Conservation (phyloP, 2,797 vertebrate species). For the Sardinella longiceps region DNA sequence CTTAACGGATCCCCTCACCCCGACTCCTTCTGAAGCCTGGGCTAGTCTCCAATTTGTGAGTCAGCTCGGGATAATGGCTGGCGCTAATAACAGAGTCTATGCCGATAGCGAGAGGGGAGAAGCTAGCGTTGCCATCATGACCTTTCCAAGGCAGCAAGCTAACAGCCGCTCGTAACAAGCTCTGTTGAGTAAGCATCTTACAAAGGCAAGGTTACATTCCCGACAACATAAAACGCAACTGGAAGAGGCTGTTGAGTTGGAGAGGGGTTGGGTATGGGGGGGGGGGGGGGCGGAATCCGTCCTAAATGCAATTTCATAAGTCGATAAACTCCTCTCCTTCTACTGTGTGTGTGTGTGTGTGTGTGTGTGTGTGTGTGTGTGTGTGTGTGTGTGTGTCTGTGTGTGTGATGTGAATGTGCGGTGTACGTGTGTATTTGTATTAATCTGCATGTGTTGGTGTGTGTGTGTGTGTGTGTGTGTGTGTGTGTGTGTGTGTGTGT, state of each 20-base stretch:
- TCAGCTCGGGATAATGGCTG: conserved; percentile 73
- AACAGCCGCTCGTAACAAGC: conserved; percentile 72
- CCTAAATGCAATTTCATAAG: conserved; percentile 74
- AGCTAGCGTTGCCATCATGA: conserved; percentile 66
- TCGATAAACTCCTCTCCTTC: conserved; percentile 67
- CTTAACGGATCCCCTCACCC: conserved; percentile 57
- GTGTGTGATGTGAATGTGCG: too few relatives aligned
- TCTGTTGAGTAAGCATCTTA: conserved; percentile 83
- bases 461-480: not conserved
- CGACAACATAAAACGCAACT: conserved; percentile 40
- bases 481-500: conserved; percentile 8
- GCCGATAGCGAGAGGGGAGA: conserved; percentile 62
- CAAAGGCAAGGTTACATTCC: conserved; percentile 70
- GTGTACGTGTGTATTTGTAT: not conserved
- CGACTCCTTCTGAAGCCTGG: not conserved
- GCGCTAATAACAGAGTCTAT: conserved; percentile 67
- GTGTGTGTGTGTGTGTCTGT: not conserved
- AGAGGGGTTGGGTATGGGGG: conserved; percentile 20
- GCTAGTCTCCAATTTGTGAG: conserved; percentile 69
- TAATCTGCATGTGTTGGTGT: not conserved
- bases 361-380: too few relatives aligned
- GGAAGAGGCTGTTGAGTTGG: not conserved
- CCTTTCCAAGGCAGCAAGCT: conserved; percentile 70
- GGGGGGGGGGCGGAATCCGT: conserved; percentile 56
- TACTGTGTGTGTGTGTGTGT: conserved; percentile 42